These are phyloP conservation scores for Arothron firmamentum DNA, from an alignment of 2,113 vertebrate genomes.

Conservation along the genomic window DNA sequence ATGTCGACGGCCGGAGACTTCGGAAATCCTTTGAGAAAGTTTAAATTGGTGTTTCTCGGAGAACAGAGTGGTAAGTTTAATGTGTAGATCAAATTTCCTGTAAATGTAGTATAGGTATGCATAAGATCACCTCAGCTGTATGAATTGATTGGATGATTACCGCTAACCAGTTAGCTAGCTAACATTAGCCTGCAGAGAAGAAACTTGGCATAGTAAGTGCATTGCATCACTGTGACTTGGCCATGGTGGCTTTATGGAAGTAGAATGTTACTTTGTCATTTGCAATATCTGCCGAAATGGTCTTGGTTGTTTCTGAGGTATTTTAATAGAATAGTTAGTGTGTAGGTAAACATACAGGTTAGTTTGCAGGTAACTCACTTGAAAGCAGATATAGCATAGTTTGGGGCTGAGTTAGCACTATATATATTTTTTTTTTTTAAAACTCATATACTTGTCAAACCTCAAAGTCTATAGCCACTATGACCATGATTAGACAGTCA, in stretches of 20 bases:
- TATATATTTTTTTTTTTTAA: no score
- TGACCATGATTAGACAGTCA: conserved; percentile 10
- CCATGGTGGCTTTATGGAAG: neutral
- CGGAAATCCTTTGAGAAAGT: conserved; percentile 77
- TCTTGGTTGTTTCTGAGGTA: neutral
- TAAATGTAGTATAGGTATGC: neutral
- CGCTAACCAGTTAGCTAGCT: conserved; percentile 34
- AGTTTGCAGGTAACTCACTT: neutral
- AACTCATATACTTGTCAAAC: neutral
- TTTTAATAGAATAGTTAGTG: neutral
- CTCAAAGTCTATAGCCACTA: neutral
- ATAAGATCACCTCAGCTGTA: conserved; percentile 1
- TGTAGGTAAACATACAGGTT: neutral
- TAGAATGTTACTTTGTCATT: neutral
- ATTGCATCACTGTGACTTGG: conserved; percentile 35
- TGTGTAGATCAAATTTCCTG: neutral
- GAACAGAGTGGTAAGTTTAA: conserved; percentile 74
- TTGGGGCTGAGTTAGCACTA: no score
- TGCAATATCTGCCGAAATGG: neutral
- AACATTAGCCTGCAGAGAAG: conserved; percentile 34
- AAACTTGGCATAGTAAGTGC: conserved; percentile 11
- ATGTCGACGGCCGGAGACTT: conserved; percentile 79
- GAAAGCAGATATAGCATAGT: no score
- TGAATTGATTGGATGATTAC: conserved; percentile 17
- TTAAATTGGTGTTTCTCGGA: conserved; percentile 77